phyloP scores from a whole-genome alignment of 2,113 vertebrate genomes.

The Callaeas wilsoni region DNA sequence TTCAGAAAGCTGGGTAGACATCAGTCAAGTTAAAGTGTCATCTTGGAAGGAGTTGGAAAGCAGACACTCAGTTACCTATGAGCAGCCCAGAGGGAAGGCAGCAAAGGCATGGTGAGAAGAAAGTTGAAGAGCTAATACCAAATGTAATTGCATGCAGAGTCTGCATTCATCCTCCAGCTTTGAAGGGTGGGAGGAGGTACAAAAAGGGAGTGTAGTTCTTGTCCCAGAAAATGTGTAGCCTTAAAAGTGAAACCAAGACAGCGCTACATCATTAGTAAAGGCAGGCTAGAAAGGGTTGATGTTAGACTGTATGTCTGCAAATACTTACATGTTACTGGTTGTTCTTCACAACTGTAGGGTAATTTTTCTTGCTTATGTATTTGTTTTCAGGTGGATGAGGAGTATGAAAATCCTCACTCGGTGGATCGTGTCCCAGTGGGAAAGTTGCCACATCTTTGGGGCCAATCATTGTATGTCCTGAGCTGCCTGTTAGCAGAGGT shows the following conservation, averaged over 20 bases:
- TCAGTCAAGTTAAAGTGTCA: neutral
- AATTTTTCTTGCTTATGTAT: constrained; percentile 7
- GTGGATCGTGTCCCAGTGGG: constrained; percentile 88
- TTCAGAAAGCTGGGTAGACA: neutral
- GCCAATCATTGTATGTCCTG: constrained; percentile 93
- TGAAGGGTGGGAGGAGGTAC: rapidly evolving
- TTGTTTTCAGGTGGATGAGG: constrained; percentile 86
- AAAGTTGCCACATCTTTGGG: constrained; percentile 96
- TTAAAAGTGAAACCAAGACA: neutral
- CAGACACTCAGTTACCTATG: neutral
- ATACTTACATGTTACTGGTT: neutral
- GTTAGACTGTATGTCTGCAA: neutral
- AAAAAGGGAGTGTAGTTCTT: neutral
- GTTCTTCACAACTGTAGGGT: neutral
- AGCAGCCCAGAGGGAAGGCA: neutral
- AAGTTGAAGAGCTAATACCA: neutral
- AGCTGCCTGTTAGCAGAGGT: constrained; percentile 91
- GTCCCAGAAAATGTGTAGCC: neutral
- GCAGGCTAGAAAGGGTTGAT: neutral
- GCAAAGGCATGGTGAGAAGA: neutral
- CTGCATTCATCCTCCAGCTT: neutral
- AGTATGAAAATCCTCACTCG: constrained; percentile 87
- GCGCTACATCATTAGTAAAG: neutral
- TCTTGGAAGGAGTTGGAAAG: neutral
- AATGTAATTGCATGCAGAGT: neutral